Conservation (phyloP, 2,797 vertebrate species). For the Hydrophis major region DNA sequence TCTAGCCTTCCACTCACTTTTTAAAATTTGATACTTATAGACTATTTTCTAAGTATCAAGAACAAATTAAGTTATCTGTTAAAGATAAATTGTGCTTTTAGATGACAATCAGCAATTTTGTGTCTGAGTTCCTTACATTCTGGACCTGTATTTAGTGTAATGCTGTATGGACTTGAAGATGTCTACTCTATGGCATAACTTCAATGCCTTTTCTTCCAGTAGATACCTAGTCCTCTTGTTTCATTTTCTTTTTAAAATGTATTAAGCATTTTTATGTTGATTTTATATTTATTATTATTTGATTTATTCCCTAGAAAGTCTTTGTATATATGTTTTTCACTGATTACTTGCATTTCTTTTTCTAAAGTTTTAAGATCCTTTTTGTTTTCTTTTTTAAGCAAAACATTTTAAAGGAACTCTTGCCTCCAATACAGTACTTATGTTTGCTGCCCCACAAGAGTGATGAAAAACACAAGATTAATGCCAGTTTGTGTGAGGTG, state of each 20-base stretch:
- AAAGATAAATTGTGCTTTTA: neutral
- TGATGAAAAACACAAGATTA: slow-evolving; percentile 39
- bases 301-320: neutral
- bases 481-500: neutral
- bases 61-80: neutral
- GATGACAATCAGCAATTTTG: neutral
- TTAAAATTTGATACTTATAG: neutral
- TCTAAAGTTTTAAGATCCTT: neutral
- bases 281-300: neutral
- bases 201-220: too few relatives aligned
- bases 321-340: neutral
- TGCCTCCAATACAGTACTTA: neutral
- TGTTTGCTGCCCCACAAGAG: neutral
- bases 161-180: neutral
- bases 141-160: neutral
- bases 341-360: neutral
- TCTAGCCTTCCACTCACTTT: neutral
- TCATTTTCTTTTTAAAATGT: neutral
- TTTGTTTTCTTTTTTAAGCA: neutral
- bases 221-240: neutral
- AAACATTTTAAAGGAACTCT: neutral
- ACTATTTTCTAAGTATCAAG: neutral
- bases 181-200: too few relatives aligned
- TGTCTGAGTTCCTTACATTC: neutral
- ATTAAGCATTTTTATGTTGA: neutral